A percentile compares a stretch with the other conserved stretches of the same genome.
Conservation (phyloP, 2,797 vertebrate genomes). For the Lacerta agilis region DNA sequence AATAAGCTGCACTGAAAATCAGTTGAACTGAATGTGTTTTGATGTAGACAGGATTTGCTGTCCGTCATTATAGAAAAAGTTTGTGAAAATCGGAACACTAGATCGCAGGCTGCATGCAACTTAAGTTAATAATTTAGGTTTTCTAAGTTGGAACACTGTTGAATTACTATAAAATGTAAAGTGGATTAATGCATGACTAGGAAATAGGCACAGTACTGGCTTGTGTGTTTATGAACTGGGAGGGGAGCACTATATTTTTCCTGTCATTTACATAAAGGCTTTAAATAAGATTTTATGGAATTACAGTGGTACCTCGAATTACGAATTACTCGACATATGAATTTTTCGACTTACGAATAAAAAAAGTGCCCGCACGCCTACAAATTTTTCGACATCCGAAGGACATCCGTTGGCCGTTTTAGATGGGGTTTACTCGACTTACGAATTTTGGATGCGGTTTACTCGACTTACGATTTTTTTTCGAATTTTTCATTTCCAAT, state of each 20-base stretch:
- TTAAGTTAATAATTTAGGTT: constrained; percentile 41
- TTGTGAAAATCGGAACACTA: constrained; percentile 66
- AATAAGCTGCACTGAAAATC: not conserved
- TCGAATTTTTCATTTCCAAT: too few species aligned
- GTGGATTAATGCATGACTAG: constrained; percentile 14
- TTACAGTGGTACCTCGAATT: not conserved
- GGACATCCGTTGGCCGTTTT: too few species aligned
- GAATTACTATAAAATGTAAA: constrained; percentile 37
- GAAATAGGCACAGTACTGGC: constrained; percentile 28
- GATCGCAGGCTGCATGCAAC: constrained; percentile 71
- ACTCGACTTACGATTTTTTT: too few species aligned
- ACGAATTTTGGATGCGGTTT: too few species aligned
- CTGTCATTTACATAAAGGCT: constrained; percentile 32
- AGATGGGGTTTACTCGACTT: too few species aligned
- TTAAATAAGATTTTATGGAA: constrained; percentile 36
- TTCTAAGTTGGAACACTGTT: not conserved
- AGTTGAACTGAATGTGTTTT: not conserved
- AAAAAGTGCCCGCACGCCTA: too few species aligned
- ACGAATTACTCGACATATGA: too few species aligned
- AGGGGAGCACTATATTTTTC: constrained; percentile 46
- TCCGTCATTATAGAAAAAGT: not conserved
- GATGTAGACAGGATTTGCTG: not conserved
- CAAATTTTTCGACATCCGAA: too few species aligned
- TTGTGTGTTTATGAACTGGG: constrained; percentile 34
- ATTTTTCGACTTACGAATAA: too few species aligned